phyloP scores from a whole-genome alignment of 2,888 invertebrate genomes.

The Ormyrus pomaceus region DNA sequence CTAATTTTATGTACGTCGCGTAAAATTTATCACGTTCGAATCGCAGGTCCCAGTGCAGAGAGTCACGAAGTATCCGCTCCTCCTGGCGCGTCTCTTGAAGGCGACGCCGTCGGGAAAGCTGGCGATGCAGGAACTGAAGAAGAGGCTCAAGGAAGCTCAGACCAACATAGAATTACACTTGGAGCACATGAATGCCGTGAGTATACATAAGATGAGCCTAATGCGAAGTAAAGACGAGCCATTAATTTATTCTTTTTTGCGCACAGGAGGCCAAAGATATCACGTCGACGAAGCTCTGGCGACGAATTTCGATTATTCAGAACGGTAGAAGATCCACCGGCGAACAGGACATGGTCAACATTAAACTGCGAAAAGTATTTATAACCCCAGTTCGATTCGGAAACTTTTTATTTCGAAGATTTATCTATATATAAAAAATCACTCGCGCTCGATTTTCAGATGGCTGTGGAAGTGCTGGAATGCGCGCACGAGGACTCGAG shows the following conservation, averaged over 20 bases:
- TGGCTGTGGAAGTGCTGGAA: slow-evolving; percentile 94
- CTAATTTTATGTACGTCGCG: background rate
- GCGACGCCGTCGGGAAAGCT: slow-evolving; percentile 84
- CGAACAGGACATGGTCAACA: slow-evolving; percentile 92
- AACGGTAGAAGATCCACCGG: slow-evolving; percentile 84
- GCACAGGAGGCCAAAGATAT: slow-evolving; percentile 91
- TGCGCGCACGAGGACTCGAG: slow-evolving; percentile 96
- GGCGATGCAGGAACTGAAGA: slow-evolving; percentile 88
- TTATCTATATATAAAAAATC: background rate
- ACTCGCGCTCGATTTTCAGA: slow-evolving; percentile 73
- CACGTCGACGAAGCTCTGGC: slow-evolving; percentile 91
- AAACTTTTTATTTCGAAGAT: background rate
- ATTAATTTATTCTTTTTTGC: slow-evolving; percentile 10
- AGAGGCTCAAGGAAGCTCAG: slow-evolving; percentile 90
- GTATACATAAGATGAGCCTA: slow-evolving; percentile 42
- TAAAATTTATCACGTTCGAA: background rate
- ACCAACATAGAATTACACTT: slow-evolving; percentile 94
- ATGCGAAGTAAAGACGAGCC: background rate
- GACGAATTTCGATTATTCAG: slow-evolving; percentile 88
- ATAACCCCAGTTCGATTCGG: background rate
- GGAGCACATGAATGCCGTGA: slow-evolving; percentile 92
- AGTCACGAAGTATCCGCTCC: slow-evolving; percentile 96
- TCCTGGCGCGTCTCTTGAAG: slow-evolving; percentile 92
- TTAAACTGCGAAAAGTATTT: slow-evolving; percentile 86
- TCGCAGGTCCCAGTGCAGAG: slow-evolving; percentile 93